Evolutionary conservation across 2,888 invertebrate species (phyloP).

Genomic region (Caenorhabditis japonica): DNA sequence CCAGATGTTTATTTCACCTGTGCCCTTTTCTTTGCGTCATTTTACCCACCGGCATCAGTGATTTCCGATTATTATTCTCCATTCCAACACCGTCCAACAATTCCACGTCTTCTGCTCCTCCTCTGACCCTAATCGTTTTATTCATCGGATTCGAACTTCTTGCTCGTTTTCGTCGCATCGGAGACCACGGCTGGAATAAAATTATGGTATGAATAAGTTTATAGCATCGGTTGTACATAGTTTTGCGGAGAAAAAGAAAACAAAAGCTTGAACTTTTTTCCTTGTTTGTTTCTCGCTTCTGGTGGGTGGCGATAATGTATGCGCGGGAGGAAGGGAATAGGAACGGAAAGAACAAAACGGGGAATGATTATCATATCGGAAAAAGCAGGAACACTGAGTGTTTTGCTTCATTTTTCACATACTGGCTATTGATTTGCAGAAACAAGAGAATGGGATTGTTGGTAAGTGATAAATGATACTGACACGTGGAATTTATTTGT

Average conservation of each 20-base stretch:
- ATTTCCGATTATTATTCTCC: constrained; percentile 32
- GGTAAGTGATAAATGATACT: constrained; percentile 25
- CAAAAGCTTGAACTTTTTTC: neutral
- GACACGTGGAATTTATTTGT: constrained; percentile 18
- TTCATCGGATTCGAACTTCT: constrained; percentile 48
- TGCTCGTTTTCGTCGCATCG: constrained; percentile 51
- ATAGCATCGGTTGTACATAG: constrained; percentile 3
- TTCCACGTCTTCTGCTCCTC: too few species aligned
- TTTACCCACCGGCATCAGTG: constrained; percentile 34
- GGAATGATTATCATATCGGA: constrained; percentile 35
- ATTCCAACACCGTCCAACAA: neutral
- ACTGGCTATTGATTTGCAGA: constrained; percentile 12
- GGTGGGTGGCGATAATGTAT: constrained; percentile 29
- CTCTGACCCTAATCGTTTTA: constrained; percentile 1
- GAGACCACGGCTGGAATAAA: constrained; percentile 54
- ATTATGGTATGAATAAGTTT: neutral
- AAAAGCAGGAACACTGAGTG: constrained; percentile 10
- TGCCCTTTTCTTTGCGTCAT: constrained; percentile 14
- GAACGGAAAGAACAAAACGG: neutral
- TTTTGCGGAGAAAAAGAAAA: too few species aligned
- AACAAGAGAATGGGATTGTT: constrained; percentile 40
- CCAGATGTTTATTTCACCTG: constrained; percentile 22
- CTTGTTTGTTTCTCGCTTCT: constrained; percentile 12
- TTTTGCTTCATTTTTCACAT: constrained; percentile 9
- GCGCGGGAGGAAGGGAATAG: constrained; percentile 25